Conservation (phyloP, 2,797 vertebrate species). For the Gambusia yucatana region DNA sequence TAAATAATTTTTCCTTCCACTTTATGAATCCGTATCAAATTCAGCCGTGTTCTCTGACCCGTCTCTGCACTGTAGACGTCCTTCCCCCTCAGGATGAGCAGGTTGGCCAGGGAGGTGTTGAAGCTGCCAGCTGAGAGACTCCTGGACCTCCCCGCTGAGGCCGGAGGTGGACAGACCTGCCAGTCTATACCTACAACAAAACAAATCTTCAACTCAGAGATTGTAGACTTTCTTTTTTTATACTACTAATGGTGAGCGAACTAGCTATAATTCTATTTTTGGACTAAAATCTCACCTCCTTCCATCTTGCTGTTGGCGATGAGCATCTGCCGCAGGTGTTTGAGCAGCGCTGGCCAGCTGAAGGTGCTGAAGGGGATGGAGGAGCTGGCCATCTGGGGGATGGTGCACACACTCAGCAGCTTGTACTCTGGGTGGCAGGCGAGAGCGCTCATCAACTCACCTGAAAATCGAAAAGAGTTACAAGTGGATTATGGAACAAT, state of each 20-base stretch:
- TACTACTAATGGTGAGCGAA: not conserved
- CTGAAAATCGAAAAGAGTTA: slow-evolving; percentile 65
- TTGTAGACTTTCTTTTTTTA: not conserved
- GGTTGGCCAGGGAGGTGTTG: slow-evolving; percentile 92
- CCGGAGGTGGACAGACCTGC: slow-evolving; percentile 81
- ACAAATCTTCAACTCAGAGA: not conserved
- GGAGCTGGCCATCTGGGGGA: slow-evolving; percentile 91
- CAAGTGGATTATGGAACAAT: not conserved
- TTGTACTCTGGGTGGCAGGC: slow-evolving; percentile 94
- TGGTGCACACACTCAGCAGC: slow-evolving; percentile 87
- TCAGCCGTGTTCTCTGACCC: slow-evolving; percentile 72
- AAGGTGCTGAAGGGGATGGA: slow-evolving; percentile 90
- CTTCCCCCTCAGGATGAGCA: slow-evolving; percentile 92
- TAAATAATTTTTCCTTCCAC: not conserved
- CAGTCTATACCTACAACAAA: slow-evolving; percentile 88
- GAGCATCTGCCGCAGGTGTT: slow-evolving; percentile 96
- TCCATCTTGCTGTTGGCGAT: slow-evolving; percentile 94
- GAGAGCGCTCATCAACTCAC: slow-evolving; percentile 88
- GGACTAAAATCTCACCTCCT: slow-evolving; percentile 82
- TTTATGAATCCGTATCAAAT: not conserved
- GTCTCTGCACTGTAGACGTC: slow-evolving; percentile 83
- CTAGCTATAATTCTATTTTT: not conserved
- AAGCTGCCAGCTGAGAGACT: slow-evolving; percentile 71
- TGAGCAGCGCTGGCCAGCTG: slow-evolving; percentile 91
- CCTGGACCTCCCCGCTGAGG: slow-evolving; percentile 49